These are phyloP conservation scores for Crossaster papposus DNA, from an alignment of 53 echinoderm and acorn worm species.

Conservation along the genomic window DNA sequence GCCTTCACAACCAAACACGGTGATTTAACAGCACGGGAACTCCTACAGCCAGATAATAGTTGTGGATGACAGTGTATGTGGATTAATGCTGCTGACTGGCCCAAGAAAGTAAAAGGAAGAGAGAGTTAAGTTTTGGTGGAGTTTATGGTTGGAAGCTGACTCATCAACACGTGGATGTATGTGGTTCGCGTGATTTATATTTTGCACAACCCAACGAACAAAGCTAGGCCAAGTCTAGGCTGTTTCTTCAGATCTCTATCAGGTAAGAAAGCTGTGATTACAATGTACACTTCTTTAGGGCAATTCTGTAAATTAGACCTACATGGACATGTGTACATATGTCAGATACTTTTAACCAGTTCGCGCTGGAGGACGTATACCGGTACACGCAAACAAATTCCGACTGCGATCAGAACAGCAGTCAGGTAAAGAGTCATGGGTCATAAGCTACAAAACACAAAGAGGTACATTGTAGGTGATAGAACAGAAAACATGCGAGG, in stretches of 20 bases:
- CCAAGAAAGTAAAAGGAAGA: neutral
- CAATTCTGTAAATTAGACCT: too few relatives aligned
- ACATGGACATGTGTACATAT: too few relatives aligned
- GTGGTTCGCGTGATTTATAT: neutral
- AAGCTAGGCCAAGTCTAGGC: neutral
- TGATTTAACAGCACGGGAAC: neutral
- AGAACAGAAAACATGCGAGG: too few relatives aligned
- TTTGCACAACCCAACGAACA: neutral
- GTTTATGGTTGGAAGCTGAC: neutral
- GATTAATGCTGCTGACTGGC: neutral
- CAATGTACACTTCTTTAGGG: too few relatives aligned
- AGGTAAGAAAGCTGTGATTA: too few relatives aligned
- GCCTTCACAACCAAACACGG: neutral
- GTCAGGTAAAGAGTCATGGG: constrained; percentile 92
- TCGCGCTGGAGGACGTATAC: too few relatives aligned
- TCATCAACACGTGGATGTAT: neutral
- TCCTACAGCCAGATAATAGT: neutral
- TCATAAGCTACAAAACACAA: too few relatives aligned
- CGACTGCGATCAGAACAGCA: constrained; percentile 86
- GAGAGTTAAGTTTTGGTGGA: neutral
- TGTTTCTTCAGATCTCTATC: too few relatives aligned
- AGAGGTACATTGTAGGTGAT: too few relatives aligned
- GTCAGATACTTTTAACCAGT: too few relatives aligned
- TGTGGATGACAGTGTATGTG: neutral
- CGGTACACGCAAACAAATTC: too few relatives aligned